These are phyloP conservation scores for Drosophila peninsularis DNA, from an alignment of 2,888 invertebrate species.

Conservation along the genomic window DNA sequence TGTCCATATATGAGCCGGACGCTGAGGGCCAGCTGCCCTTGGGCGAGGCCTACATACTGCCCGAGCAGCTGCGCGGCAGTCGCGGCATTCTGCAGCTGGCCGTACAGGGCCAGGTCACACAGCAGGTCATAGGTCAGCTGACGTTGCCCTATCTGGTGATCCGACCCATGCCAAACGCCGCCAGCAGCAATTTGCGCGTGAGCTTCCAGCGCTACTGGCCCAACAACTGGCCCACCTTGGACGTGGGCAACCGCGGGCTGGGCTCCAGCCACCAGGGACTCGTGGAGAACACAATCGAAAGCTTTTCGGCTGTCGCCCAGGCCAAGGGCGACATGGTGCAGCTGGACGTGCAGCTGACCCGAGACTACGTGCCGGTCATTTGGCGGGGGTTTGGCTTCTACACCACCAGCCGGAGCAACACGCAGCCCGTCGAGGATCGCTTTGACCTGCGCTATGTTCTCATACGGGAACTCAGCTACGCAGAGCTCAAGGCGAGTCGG, in stretches of 20 bases:
- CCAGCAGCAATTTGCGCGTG: slow-evolving; percentile 89
- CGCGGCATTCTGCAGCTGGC: slow-evolving; percentile 90
- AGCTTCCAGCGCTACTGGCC: slow-evolving; percentile 95
- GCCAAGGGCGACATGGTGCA: slow-evolving; percentile 98
- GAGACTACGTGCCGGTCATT: slow-evolving; percentile 96
- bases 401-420: slow-evolving; percentile 86
- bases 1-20: slow-evolving; percentile 58
- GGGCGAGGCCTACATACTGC: slow-evolving; percentile 94
- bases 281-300: slow-evolving; percentile 96
- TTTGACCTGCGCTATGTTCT: slow-evolving; percentile 94
- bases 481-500: slow-evolving; percentile 94
- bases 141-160: slow-evolving; percentile 87
- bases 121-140: slow-evolving; percentile 91
- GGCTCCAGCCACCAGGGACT: slow-evolving; percentile 90
- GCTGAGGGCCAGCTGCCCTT: slow-evolving; percentile 75
- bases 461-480: slow-evolving; percentile 95
- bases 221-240: slow-evolving; percentile 92
- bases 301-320: slow-evolving; percentile 93
- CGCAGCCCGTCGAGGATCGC: slow-evolving; percentile 88
- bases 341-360: slow-evolving; percentile 98
- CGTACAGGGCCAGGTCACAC: slow-evolving; percentile 87
- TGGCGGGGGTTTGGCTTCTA: slow-evolving; percentile 95
- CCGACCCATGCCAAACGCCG: slow-evolving; percentile 69
- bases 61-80: slow-evolving; percentile 90
- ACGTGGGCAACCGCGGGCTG: slow-evolving; percentile 97